A percentile compares a stretch with the other conserved stretches of the same genome.
phyloP scores from a whole-genome alignment of 2,113 vertebrate species.

The Rattus rattus region DNA sequence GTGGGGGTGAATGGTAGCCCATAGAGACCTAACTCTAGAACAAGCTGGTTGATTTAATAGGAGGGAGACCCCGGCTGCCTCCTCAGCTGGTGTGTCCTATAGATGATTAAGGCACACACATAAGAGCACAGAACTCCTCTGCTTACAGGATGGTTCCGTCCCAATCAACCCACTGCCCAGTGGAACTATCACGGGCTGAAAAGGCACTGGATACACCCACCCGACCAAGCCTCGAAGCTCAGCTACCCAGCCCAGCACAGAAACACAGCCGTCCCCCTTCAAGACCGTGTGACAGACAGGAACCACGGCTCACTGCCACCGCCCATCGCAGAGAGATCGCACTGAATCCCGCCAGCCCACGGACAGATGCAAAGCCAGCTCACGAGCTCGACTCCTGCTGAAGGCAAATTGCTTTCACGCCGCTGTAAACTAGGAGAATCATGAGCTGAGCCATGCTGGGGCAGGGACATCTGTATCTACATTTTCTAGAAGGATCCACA shows the following conservation, averaged over 20 bases:
- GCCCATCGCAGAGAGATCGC: rapidly evolving
- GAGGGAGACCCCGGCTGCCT: rapidly evolving
- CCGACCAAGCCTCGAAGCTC: background rate
- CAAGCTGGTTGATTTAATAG: rapidly evolving
- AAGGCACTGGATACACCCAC: background rate
- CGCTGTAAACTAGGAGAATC: background rate
- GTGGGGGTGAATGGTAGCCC: rapidly evolving
- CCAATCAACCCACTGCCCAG: background rate
- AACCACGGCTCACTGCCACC: background rate
- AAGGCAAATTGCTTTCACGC: background rate
- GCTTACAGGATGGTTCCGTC: background rate
- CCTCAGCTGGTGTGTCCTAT: rapidly evolving
- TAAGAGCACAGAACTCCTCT: background rate
- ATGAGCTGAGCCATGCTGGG: background rate
- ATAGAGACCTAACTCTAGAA: background rate
- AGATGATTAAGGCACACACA: background rate
- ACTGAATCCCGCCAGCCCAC: background rate
- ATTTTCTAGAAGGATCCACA: background rate
- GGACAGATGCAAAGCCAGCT: background rate
- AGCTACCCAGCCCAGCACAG: background rate
- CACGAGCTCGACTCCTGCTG: background rate
- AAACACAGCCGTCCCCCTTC: background rate
- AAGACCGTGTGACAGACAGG: background rate
- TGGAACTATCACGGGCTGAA: background rate
- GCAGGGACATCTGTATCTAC: background rate